Conservation (phyloP, 1,140 invertebrate genomes). For the Drosophila prosaltans region DNA sequence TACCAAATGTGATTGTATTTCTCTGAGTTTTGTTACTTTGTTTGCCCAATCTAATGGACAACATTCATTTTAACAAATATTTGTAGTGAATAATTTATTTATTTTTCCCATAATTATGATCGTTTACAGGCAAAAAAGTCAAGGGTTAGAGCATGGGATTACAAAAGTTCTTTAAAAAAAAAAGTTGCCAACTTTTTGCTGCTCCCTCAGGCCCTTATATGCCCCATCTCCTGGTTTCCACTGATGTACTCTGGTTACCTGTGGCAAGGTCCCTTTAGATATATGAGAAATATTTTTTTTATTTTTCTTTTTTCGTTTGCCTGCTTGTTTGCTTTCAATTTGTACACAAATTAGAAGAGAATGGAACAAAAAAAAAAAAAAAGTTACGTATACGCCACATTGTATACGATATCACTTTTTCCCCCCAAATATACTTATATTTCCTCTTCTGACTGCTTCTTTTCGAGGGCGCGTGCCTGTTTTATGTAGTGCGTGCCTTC, state of each 20-base stretch:
- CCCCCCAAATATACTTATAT: background rate
- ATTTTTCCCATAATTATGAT: constrained; percentile 11
- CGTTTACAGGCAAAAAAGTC: constrained; percentile 9
- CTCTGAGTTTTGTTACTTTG: constrained; percentile 10
- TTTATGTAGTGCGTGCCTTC: constrained; percentile 17
- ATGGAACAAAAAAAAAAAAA: constrained; percentile 9
- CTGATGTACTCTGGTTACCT: constrained; percentile 6
- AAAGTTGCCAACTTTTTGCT: background rate
- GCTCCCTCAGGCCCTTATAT: background rate
- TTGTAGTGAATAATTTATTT: constrained; percentile 6
- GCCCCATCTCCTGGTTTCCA: background rate
- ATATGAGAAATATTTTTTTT: constrained; percentile 19
- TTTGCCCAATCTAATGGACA: constrained; percentile 52
- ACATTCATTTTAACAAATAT: constrained; percentile 41
- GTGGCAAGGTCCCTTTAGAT: constrained; percentile 13
- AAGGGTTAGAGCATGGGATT: background rate
- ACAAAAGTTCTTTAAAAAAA: background rate
- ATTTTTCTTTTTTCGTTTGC: constrained; percentile 13
- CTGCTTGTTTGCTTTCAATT: constrained; percentile 61
- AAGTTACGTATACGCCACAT: constrained; percentile 39
- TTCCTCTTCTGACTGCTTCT: background rate
- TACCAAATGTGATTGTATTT: constrained; percentile 10
- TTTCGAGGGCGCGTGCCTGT: background rate
- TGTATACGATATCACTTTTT: constrained; percentile 15
- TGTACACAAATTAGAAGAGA: constrained; percentile 41